A percentile compares a stretch with the other conserved stretches of the same genome.
Conservation (phyloP, 2,113 vertebrate species). For the Ranitomeya imitator region DNA sequence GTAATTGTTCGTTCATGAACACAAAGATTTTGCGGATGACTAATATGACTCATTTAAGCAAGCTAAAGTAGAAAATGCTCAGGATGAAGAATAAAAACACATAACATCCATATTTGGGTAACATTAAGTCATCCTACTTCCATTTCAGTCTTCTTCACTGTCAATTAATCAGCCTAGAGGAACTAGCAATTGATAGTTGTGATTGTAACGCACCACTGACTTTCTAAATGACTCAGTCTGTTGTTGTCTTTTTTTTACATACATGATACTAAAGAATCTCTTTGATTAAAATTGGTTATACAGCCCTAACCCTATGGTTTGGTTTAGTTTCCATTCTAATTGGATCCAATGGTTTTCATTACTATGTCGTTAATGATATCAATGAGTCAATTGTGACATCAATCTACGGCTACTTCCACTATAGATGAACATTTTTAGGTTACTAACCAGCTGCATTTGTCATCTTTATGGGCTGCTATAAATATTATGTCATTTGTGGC, state of each 20-base stretch:
- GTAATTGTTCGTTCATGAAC: not conserved
- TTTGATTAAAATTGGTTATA: conserved; percentile 24
- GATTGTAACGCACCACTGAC: conserved; percentile 28
- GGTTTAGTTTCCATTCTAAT: not conserved
- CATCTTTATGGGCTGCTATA: not conserved
- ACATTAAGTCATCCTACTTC: conserved; percentile 14
- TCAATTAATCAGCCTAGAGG: conserved; percentile 54
- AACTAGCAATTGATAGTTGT: conserved; percentile 32
- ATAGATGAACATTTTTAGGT: conserved; percentile 14
- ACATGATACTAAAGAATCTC: not conserved
- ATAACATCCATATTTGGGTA: not conserved
- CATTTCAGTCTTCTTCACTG: conserved; percentile 45
- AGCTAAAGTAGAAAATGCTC: not conserved
- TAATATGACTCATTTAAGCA: not conserved
- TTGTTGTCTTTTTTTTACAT: not conserved
- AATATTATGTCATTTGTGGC: conserved; percentile 40
- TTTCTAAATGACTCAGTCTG: conserved; percentile 43
- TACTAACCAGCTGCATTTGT: conserved; percentile 7
- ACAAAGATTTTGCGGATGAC: not conserved
- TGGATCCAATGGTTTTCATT: not conserved
- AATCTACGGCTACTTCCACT: not conserved
- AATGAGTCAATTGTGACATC: not conserved
- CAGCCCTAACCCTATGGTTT: not conserved
- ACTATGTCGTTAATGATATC: not conserved
- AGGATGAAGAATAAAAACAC: not conserved